Base-by-base conservation (phyloP, 2,797 vertebrate species). In the Xenopus petersii region DNA sequence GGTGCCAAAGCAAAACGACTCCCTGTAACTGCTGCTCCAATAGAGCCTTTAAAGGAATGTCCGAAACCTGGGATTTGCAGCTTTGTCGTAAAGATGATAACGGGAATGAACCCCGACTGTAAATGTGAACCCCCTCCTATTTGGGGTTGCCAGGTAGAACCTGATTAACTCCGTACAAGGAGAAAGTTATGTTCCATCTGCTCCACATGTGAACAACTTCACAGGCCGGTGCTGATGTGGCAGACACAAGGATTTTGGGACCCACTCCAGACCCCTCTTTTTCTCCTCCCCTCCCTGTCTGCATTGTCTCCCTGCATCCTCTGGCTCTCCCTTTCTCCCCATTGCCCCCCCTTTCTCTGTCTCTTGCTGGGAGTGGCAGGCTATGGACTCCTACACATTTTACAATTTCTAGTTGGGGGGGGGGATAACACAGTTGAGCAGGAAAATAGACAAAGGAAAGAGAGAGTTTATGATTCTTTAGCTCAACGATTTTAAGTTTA, bases 211-310 rank as follows among this genome's bases (percentile, higher is more conserved):
- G 76, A 78, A 56, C 24, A 60, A 58, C 49, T 73, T 59, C 46
- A 72, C 64, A 73, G 15, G 33, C 21, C 67, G 76, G 70, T 78
- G 76, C 76, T 78, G 76, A 78, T 78, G 76, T 78, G 76, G 76
- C 76, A 78, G 66, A 73, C 68, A 78, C 65, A 78, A 73, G 64
- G 72, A 49, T 60, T 69, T 73, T 78, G 71, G 76, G 71, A 78
- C 26, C 60, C 42, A 26, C 36, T 78, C 70, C 66, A 78, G 66
- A 73, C 54, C 33, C 11, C 51, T 65, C 51, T 66, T 49, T 63
- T 36, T 63, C 47, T 33, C 58, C 60, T 33, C 58, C 60, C 46
- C 58, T 63, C 36, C 17, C 51, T 58, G 13, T 36, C 17, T 21
- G 59, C 62, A 72, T 73, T 67, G 56, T 63, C 30, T 62, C 64